Evolutionary conservation across 35 echinoderm and acorn worm genomes (phyloP).

Genomic region (Patiria miniata): DNA sequence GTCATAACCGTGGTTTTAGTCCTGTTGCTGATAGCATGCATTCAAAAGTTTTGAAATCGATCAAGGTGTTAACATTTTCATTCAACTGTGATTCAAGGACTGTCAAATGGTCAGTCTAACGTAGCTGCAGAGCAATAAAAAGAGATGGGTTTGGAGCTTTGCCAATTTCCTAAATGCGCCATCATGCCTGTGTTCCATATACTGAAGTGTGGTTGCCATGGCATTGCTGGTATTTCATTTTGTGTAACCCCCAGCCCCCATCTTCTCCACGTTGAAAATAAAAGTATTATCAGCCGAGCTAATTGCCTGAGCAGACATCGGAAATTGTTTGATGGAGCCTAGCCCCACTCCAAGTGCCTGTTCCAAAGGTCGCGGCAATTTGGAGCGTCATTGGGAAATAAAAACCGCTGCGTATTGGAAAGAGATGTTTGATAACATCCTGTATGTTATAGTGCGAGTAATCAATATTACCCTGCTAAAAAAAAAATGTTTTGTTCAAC

Average conservation of each 20-base stretch:
- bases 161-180: neutral
- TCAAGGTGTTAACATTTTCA: no score
- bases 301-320: constrained; percentile 18
- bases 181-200: neutral
- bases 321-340: constrained; percentile 24
- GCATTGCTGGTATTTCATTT: constrained; percentile 14
- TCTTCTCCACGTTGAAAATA: neutral
- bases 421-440: neutral
- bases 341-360: neutral
- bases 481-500: no score
- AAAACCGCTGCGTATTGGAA: neutral
- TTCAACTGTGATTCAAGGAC: no score
- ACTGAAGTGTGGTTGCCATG: neutral
- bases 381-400: neutral
- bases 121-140: no score
- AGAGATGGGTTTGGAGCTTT: no score
- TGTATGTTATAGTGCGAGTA: neutral
- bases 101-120: no score
- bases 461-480: neutral
- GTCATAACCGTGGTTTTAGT: no score
- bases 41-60: no score
- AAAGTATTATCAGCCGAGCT: neutral
- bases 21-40: no score
- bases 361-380: constrained; percentile 19
- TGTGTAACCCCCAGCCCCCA: neutral